Evolutionary conservation across 2,113 vertebrate genomes (phyloP), one percentile per base, ranked within the genome.

Genomic region (Elanoides forficatus): DNA sequence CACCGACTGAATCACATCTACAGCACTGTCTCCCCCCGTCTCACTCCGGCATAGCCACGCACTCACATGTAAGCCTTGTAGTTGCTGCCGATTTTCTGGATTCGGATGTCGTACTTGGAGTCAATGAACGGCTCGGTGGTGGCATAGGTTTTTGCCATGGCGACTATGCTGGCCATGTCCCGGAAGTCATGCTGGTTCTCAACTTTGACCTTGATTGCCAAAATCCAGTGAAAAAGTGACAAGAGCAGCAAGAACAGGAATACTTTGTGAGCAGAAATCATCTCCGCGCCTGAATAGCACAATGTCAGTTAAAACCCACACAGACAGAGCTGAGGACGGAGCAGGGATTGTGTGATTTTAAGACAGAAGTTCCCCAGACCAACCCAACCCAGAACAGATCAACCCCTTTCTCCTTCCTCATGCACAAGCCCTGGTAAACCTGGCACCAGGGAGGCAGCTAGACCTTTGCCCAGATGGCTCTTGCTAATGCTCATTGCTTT

Each of bases 1-100:
- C 66, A 79, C 20, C 0, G 0, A 76, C n/a, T 89, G 75, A 88
- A 14, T 80, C 74, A 82, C 40, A 83, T 67, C 29, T 58, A 81
- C 10, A 43, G 74, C 60, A 56, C n/a, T 27, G 16, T 52, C 50
- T 92, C 32, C 30, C 80, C 66, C 34, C 16, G 0, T 50, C 66
- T 78, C 13, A 2, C 52, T 83, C 81, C 4, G 5, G 15, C 56
- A 42, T 4, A 66, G 66, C 52, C 23, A 23, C 1, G 8, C 85
- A 98, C 99, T 99, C 97, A 99, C 99, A 99, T 99, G 98, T 99
- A 99, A 15, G 99, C 99, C 97, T 99, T 99, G 98, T 99, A 99
- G 98, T 99, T 99, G 98, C 45, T 99, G 78, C 99, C 99, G 2
- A 99, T 99, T 97, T 99, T 99, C 98, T 99, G 99, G 97, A 99